These are phyloP conservation scores for Phoebastria nigripes DNA, from an alignment of 2,797 vertebrate genomes.

Conservation along the genomic window DNA sequence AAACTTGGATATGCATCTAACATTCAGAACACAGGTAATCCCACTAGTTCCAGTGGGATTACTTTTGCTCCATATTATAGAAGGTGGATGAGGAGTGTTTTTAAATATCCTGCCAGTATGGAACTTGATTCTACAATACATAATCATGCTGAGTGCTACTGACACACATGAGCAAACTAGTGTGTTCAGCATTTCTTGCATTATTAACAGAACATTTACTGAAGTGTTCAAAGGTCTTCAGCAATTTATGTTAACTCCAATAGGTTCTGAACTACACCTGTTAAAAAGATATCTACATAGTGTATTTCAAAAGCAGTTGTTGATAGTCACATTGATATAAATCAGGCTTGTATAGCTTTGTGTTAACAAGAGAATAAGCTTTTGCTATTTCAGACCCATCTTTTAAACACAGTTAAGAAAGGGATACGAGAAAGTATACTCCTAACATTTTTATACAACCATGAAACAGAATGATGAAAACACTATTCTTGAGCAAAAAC, in stretches of 20 bases:
- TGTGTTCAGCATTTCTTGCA: neutral
- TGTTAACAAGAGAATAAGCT: neutral
- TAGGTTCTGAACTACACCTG: neutral
- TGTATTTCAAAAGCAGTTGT: neutral
- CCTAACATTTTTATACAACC: neutral
- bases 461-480: neutral
- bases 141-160: neutral
- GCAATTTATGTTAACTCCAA: neutral
- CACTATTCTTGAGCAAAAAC: neutral
- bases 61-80: neutral
- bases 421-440: neutral
- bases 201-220: neutral
- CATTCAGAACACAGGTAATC: neutral
- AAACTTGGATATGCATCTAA: neutral
- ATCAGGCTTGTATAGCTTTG: neutral
- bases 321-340: neutral
- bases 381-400: neutral
- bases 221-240: neutral
- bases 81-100: neutral
- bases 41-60: neutral
- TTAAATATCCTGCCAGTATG: neutral
- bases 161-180: neutral
- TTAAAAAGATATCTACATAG: neutral
- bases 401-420: neutral
- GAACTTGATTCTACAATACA: neutral